A percentile compares a stretch with the other conserved stretches of the same genome.
phyloP scores from a whole-genome alignment of 1,140 invertebrate species.

The Cyclargus thomasi region DNA sequence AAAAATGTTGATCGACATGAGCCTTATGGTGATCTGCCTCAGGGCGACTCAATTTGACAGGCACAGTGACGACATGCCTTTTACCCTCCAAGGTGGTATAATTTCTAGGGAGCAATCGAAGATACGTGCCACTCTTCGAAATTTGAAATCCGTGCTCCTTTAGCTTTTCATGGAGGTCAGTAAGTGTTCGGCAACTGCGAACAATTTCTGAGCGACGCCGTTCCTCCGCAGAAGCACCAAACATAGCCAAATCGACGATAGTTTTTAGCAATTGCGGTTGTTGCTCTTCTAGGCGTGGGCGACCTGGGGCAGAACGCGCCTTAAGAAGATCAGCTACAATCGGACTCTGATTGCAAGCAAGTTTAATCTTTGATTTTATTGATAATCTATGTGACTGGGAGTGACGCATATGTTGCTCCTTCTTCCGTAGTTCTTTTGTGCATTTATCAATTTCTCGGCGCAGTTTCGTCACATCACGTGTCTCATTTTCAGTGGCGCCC shows the following conservation, averaged over 20 bases:
- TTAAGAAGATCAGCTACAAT: slow-evolving; percentile 27
- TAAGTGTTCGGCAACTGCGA: slow-evolving; percentile 35
- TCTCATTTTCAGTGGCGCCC: slow-evolving; percentile 15
- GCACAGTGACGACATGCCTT: slow-evolving; percentile 32
- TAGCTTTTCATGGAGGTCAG: slow-evolving; percentile 34
- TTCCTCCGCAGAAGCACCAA: slow-evolving; percentile 38
- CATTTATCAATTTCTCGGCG: slow-evolving; percentile 31
- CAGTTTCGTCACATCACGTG: slow-evolving; percentile 19
- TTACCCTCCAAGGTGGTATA: slow-evolving; percentile 27
- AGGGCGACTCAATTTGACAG: slow-evolving; percentile 27
- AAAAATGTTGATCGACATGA: slow-evolving; percentile 31
- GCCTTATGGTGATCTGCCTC: slow-evolving; percentile 25
- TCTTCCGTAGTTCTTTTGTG: slow-evolving; percentile 29
- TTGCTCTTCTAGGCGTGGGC: slow-evolving; percentile 33
- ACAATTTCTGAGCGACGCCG: slow-evolving; percentile 40
- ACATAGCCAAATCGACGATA: slow-evolving; percentile 37
- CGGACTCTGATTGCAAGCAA: slow-evolving; percentile 31
- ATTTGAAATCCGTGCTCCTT: slow-evolving; percentile 34
- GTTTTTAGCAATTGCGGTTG: slow-evolving; percentile 39
- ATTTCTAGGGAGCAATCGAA: slow-evolving; percentile 29
- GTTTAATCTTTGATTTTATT: slow-evolving; percentile 32
- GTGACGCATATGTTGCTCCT: slow-evolving; percentile 29
- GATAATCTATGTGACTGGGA: slow-evolving; percentile 29
- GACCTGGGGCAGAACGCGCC: slow-evolving; percentile 28
- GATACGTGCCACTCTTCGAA: slow-evolving; percentile 29